Evolutionary conservation across 1,140 invertebrate genomes (phyloP).

Genomic region (Neodiprion lecontei): DNA sequence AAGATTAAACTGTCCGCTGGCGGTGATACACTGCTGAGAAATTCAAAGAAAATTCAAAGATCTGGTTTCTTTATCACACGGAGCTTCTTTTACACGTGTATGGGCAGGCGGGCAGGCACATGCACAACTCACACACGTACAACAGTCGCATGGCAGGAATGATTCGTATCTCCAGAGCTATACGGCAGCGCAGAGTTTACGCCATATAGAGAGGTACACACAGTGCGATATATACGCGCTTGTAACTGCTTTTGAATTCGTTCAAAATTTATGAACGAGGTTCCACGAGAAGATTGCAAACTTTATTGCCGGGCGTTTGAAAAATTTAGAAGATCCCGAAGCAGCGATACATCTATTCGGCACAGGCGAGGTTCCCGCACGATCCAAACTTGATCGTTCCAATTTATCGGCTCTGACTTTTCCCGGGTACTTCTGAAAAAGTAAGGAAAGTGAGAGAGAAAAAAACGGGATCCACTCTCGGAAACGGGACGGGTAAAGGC

Average conservation of each 20-base stretch:
- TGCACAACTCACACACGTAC: too few relatives aligned
- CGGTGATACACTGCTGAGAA: slow-evolving; percentile 25
- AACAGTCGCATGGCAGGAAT: too few relatives aligned
- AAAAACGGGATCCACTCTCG: background rate
- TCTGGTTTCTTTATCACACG: slow-evolving; percentile 3
- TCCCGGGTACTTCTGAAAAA: background rate
- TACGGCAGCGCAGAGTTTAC: too few relatives aligned
- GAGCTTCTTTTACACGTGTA: background rate
- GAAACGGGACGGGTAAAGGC: too few relatives aligned
- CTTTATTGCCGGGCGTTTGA: background rate
- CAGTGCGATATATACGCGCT: too few relatives aligned
- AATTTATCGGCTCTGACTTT: too few relatives aligned
- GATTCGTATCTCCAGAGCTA: too few relatives aligned
- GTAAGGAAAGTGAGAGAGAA: background rate
- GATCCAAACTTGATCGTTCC: too few relatives aligned
- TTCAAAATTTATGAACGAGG: background rate
- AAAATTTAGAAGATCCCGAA: background rate
- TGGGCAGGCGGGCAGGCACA: background rate
- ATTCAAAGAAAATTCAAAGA: slow-evolving; percentile 8
- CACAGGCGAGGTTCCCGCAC: background rate
- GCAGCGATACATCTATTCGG: background rate
- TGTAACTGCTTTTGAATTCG: background rate
- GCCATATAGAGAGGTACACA: too few relatives aligned
- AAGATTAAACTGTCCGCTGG: slow-evolving; percentile 33
- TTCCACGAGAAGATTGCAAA: background rate